phyloP scores from a whole-genome alignment of 1,140 invertebrate genomes.

The Cydia pomonella region DNA sequence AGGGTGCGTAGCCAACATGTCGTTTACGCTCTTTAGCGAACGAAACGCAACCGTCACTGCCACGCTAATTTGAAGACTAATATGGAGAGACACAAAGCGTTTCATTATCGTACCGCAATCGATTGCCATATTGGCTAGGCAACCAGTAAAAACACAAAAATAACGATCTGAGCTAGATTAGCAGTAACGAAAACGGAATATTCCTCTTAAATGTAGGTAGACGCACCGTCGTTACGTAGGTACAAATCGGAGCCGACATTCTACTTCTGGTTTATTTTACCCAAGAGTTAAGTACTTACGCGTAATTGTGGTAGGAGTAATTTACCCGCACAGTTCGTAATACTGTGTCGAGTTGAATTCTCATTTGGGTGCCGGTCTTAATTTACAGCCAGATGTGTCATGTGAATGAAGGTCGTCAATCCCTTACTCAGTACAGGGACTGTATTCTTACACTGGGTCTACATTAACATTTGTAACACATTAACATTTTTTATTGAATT shows the following conservation, averaged over 20 bases:
- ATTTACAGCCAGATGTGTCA: background rate
- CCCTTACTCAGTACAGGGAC: background rate
- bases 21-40: too few relatives aligned
- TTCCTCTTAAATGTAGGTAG: background rate
- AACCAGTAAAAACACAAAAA: too few relatives aligned
- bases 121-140: too few relatives aligned
- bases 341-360: background rate
- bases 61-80: too few relatives aligned
- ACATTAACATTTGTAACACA: too few relatives aligned
- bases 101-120: too few relatives aligned
- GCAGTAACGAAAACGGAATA: too few relatives aligned
- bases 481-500: background rate
- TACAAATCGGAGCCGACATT: conserved; percentile 3
- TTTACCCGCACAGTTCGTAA: background rate
- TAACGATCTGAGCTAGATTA: too few relatives aligned
- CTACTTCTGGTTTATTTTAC: conserved; percentile 1
- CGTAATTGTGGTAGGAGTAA: conserved; percentile 4
- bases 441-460: background rate
- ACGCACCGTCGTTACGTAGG: background rate
- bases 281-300: background rate
- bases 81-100: too few relatives aligned
- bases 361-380: background rate
- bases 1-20: too few relatives aligned
- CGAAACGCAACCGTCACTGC: too few relatives aligned
- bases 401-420: conserved; percentile 3